Evolutionary conservation across 2,888 invertebrate species (phyloP).

Genomic region (Himalopsyche anomala): DNA sequence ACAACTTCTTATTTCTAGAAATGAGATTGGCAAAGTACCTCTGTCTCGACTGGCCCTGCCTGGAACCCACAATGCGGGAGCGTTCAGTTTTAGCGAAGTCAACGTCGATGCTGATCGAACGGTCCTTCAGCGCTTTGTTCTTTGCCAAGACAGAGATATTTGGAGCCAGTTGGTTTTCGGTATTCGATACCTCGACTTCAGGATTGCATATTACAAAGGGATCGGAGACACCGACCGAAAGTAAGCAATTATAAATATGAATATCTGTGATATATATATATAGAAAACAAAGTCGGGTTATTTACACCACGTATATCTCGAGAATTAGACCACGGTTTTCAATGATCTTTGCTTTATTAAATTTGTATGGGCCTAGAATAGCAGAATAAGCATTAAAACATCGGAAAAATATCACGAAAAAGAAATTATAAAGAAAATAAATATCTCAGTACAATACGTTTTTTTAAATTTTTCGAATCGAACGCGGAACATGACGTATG

Average conservation of each 20-base stretch:
- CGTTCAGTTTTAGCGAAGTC: conserved; percentile 74
- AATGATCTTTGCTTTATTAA: no score
- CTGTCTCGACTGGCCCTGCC: conserved; percentile 75
- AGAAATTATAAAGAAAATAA: no score
- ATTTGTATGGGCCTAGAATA: no score
- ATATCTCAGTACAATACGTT: no score
- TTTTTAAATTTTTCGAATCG: no score
- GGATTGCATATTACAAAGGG: conserved; percentile 82
- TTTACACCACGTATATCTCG: no score
- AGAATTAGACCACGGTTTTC: no score
- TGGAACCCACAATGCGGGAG: conserved; percentile 78
- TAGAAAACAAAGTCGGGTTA: no score
- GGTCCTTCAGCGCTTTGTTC: conserved; percentile 69
- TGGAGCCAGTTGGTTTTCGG: conserved; percentile 92
- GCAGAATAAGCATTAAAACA: no score
- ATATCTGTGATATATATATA: no score
- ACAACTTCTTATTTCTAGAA: conserved; percentile 68
- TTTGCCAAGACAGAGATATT: conserved; percentile 85
- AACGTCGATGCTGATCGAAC: conserved; percentile 67
- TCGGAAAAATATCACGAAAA: no score
- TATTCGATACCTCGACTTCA: conserved; percentile 88
- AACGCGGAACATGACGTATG: no score
- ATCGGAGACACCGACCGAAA: conserved; percentile 32
- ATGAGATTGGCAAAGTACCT: conserved; percentile 71
- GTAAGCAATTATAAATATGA: not conserved